Conservation (phyloP, 2,888 invertebrate genomes). For the Rhyacophila evoluta region DNA sequence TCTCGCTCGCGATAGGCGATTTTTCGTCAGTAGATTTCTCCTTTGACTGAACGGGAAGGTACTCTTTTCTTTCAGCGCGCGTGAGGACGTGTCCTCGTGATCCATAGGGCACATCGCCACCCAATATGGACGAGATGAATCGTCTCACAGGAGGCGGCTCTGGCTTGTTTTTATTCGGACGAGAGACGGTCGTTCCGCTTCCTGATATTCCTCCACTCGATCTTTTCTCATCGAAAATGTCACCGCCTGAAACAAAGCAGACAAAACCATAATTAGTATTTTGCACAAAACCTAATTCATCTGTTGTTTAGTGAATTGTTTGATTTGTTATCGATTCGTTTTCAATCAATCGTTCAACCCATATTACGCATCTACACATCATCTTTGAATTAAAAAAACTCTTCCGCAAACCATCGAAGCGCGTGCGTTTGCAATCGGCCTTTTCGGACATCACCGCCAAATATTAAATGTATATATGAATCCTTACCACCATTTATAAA, state of each 20-base stretch:
- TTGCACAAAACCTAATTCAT: too few species aligned
- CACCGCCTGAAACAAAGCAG: conserved; percentile 61
- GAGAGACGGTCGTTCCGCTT: conserved; percentile 54
- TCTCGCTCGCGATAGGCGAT: conserved; percentile 73
- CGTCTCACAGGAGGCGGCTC: conserved; percentile 67
- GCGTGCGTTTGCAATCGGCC: too few species aligned
- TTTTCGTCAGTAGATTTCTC: conserved; percentile 69
- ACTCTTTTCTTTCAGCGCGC: conserved; percentile 84
- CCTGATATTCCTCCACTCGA: conserved; percentile 57
- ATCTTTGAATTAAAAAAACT: too few species aligned
- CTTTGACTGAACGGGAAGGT: conserved; percentile 71
- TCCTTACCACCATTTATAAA: too few species aligned
- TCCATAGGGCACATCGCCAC: conserved; percentile 86
- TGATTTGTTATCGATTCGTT: too few species aligned
- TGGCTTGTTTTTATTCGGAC: conserved; percentile 39
- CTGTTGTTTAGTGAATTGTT: too few species aligned
- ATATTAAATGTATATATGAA: too few species aligned
- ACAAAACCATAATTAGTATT: not conserved
- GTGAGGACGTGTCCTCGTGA: conserved; percentile 84
- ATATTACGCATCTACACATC: too few species aligned
- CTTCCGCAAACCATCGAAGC: too few species aligned
- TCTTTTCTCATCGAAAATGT: conserved; percentile 61
- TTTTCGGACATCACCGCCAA: too few species aligned
- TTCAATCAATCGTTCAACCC: too few species aligned
- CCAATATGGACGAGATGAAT: conserved; percentile 84